phyloP scores from a whole-genome alignment of 2,888 invertebrate species.

The Eulithis prunata region DNA sequence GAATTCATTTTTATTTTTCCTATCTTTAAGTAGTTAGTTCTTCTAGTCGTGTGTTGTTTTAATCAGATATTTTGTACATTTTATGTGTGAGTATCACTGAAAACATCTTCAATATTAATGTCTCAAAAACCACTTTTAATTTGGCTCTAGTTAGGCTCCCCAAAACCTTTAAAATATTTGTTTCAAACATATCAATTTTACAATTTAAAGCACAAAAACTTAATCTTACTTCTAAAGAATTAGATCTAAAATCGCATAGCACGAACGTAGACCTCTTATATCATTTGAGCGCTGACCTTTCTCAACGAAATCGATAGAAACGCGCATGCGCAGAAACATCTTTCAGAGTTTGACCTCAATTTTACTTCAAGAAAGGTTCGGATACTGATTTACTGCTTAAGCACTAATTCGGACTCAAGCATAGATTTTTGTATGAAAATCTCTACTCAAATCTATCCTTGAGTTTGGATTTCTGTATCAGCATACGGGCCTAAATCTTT shows the following conservation, averaged over 20 bases:
- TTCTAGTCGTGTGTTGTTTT: neutral
- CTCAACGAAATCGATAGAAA: constrained; percentile 13
- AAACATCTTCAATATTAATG: too few relatives aligned
- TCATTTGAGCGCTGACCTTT: constrained; percentile 6
- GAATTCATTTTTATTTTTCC: neutral
- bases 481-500: too few relatives aligned
- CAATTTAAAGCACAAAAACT: neutral
- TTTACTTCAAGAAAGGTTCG: neutral
- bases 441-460: too few relatives aligned
- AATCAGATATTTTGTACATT: neutral
- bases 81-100: neutral
- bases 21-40: neutral
- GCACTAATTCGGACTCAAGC: too few relatives aligned
- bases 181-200: too few relatives aligned
- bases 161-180: too few relatives aligned
- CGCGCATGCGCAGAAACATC: constrained; percentile 16
- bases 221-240: neutral
- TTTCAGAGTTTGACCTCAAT: constrained; percentile 5
- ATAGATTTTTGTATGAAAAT: too few relatives aligned
- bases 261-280: neutral
- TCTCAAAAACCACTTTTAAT: too few relatives aligned
- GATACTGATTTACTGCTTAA: too few relatives aligned
- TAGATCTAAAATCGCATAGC: constrained; percentile 5
- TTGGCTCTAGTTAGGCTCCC: too few relatives aligned
- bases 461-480: too few relatives aligned